Percentiles rank a stretch among this genome's conserved stretches.
Evolutionary conservation across 2,888 invertebrate species (phyloP).

Genomic region (Bellardia bayeri): DNA sequence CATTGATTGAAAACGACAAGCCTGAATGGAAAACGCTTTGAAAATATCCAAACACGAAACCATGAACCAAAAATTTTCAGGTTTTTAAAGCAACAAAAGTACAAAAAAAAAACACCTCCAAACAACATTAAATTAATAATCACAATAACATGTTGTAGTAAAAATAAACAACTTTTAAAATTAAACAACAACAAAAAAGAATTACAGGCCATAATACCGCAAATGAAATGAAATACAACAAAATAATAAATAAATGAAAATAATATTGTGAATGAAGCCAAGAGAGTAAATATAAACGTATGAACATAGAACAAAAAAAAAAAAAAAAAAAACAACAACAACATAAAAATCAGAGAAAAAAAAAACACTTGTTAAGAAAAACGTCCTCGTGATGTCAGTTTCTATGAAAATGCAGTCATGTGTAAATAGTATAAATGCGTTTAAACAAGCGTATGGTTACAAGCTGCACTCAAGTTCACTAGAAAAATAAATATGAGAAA

Average conservation of each 20-base stretch:
- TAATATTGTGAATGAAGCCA: slow-evolving; percentile 69
- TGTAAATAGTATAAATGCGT: slow-evolving; percentile 71
- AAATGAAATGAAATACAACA: slow-evolving; percentile 57
- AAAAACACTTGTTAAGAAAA: slow-evolving; percentile 68
- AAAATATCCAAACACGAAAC: slow-evolving; percentile 40
- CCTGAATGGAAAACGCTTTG: slow-evolving; percentile 25
- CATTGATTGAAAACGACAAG: slow-evolving; percentile 53
- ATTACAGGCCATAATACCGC: slow-evolving; percentile 44
- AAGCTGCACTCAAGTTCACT: slow-evolving; percentile 69
- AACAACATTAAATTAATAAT: slow-evolving; percentile 54
- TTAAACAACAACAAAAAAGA: slow-evolving; percentile 13
- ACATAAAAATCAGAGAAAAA: slow-evolving; percentile 15
- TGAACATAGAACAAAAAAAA: not conserved
- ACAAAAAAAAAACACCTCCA: slow-evolving; percentile 43
- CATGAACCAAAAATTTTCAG: slow-evolving; percentile 53
- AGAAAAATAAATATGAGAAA: slow-evolving; percentile 43
- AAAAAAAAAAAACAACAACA: not conserved
- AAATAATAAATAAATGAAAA: slow-evolving; percentile 63
- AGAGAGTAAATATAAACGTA: slow-evolving; percentile 4
- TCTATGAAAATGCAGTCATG: slow-evolving; percentile 69
- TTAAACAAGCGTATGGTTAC: slow-evolving; percentile 71
- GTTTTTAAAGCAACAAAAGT: slow-evolving; percentile 1
- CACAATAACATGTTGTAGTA: slow-evolving; percentile 4
- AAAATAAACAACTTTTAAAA: slow-evolving; percentile 52
- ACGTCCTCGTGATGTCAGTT: slow-evolving; percentile 73